Conservation (phyloP, 2,797 vertebrate genomes). For the Oreochromis grahami region DNA sequence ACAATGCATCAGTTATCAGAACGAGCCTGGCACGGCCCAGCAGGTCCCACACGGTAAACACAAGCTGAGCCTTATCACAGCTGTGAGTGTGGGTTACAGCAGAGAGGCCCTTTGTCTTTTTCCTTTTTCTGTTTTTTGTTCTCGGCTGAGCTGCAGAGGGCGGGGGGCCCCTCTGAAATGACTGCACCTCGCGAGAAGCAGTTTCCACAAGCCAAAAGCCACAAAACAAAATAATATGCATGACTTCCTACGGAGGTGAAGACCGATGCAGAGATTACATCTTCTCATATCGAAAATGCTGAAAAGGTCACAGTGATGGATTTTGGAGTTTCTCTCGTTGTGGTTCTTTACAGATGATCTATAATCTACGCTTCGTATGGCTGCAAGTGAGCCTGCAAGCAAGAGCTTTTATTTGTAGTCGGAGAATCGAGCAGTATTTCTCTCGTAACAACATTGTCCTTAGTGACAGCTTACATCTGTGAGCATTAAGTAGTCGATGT, state of each 20-base stretch:
- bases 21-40: slow-evolving; percentile 48
- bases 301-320: slow-evolving; percentile 46
- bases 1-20: slow-evolving; percentile 57
- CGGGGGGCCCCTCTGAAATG: slow-evolving; percentile 1
- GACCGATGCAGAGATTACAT: slow-evolving; percentile 58
- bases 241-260: slow-evolving; percentile 37
- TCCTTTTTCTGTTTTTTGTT: background rate
- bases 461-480: slow-evolving; percentile 40
- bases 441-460: background rate
- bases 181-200: slow-evolving; percentile 38
- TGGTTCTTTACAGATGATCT: slow-evolving; percentile 32
- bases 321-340: slow-evolving; percentile 36
- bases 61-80: slow-evolving; percentile 58
- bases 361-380: slow-evolving; percentile 6
- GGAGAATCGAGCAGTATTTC: slow-evolving; percentile 1
- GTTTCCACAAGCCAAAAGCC: slow-evolving; percentile 63
- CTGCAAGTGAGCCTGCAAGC: background rate
- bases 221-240: slow-evolving; percentile 57
- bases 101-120: slow-evolving; percentile 55
- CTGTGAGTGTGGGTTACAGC: slow-evolving; percentile 42
- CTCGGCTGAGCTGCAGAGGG: slow-evolving; percentile 18
- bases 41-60: slow-evolving; percentile 54
- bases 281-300: slow-evolving; percentile 45
- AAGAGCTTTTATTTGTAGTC: background rate
- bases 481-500: slow-evolving; percentile 25